These are phyloP conservation scores for Micrastur ruficollis DNA, from an alignment of 2,797 vertebrate species.

Conservation along the genomic window DNA sequence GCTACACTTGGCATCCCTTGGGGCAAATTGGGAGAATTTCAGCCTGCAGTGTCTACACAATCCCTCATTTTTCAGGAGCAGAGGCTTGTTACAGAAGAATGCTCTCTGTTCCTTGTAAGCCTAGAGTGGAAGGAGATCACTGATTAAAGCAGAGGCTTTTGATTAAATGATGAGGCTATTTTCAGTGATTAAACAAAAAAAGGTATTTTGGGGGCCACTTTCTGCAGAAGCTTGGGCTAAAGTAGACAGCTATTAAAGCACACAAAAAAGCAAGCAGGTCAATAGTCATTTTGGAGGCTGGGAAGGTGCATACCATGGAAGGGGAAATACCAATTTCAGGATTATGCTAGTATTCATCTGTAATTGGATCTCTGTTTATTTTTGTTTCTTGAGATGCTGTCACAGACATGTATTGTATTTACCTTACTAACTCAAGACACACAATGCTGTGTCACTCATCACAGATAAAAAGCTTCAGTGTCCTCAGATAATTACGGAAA, in stretches of 20 bases:
- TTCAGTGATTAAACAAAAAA: background rate
- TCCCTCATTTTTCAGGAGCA: constrained; percentile 49
- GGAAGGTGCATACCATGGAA: background rate
- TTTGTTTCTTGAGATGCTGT: constrained; percentile 20
- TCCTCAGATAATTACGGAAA: constrained; percentile 72
- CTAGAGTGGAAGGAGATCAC: constrained; percentile 35
- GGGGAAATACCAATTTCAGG: background rate
- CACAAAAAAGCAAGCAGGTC: background rate
- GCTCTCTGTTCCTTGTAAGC: constrained; percentile 24
- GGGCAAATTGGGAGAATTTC: constrained; percentile 52
- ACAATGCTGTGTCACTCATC: constrained; percentile 70
- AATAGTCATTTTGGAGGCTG: background rate
- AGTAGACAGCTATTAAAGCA: background rate
- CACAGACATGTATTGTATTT: constrained; percentile 41
- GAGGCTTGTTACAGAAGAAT: constrained; percentile 49
- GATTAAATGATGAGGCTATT: constrained; percentile 23
- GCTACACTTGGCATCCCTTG: constrained; percentile 59
- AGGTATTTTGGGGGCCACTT: background rate
- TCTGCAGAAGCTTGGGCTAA: background rate
- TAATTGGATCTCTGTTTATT: constrained; percentile 46
- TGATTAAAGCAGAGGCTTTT: constrained; percentile 49
- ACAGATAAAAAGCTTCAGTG: constrained; percentile 63
- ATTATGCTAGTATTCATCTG: background rate
- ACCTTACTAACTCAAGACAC: constrained; percentile 59
- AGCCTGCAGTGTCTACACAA: constrained; percentile 38